phyloP scores from a whole-genome alignment of 2,888 invertebrate genomes.

The Agrochola lychnidis region DNA sequence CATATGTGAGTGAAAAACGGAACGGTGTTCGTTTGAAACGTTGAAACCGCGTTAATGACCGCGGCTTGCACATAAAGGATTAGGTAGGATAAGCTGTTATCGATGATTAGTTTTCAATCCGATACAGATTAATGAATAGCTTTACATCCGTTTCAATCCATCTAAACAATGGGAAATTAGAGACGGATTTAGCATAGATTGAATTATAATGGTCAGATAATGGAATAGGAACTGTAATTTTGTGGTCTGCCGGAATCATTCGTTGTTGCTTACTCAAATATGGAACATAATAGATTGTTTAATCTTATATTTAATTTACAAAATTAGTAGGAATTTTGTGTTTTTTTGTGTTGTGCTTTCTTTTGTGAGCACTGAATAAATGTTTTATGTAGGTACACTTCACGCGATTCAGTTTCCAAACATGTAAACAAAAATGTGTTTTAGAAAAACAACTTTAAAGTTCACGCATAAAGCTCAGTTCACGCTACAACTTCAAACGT shows the following conservation, averaged over 20 bases:
- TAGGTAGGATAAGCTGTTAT: conserved; percentile 45
- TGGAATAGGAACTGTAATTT: neutral
- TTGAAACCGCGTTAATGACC: conserved; percentile 30
- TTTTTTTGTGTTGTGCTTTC: too few relatives aligned
- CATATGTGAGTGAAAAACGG: conserved; percentile 19
- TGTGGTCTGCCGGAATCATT: neutral
- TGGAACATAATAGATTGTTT: neutral
- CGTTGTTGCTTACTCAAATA: neutral
- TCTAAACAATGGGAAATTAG: conserved; percentile 34
- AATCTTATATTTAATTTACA: neutral
- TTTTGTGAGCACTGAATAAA: neutral
- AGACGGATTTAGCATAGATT: conserved; percentile 16
- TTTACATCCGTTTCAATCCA: conserved; percentile 30
- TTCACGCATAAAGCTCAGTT: too few relatives aligned
- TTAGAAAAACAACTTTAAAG: too few relatives aligned
- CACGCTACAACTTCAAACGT: too few relatives aligned
- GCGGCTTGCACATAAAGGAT: conserved; percentile 36
- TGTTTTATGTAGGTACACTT: neutral
- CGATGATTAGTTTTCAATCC: conserved; percentile 45
- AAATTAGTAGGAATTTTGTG: neutral
- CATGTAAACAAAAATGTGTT: too few relatives aligned
- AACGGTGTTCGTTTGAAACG: conserved; percentile 11
- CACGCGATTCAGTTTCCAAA: too few relatives aligned
- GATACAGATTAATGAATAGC: conserved; percentile 53
- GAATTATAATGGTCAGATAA: neutral